A percentile compares a stretch with the other conserved stretches of the same genome.
Conservation (phyloP, 2,113 vertebrate species). For the Phyllostomus hastatus region DNA sequence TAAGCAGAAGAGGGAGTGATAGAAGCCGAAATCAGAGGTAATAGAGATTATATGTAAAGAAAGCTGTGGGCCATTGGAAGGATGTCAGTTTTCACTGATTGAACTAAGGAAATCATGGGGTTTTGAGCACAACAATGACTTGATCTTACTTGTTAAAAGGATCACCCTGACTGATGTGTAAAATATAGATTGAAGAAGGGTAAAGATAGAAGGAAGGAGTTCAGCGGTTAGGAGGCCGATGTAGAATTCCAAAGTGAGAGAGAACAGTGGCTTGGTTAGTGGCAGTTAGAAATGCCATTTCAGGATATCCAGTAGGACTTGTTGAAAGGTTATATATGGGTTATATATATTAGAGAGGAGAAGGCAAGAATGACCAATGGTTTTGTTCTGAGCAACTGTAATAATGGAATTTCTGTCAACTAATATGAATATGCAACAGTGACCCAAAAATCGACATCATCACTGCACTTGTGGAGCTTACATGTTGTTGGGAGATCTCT, state of each 20-base stretch:
- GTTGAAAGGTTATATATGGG: neutral
- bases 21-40: neutral
- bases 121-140: neutral
- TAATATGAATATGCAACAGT: neutral
- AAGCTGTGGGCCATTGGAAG: neutral
- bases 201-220: neutral
- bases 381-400: neutral
- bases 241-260: neutral
- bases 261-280: neutral
- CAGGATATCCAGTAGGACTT: neutral
- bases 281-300: neutral
- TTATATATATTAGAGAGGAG: neutral
- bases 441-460: neutral
- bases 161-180: neutral
- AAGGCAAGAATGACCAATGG: neutral
- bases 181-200: neutral
- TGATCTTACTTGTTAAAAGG: neutral
- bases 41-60: neutral
- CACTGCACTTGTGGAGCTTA: neutral
- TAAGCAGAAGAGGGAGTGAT: neutral
- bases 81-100: neutral
- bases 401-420: neutral
- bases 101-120: neutral
- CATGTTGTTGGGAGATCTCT: neutral
- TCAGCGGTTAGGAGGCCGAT: neutral